Percentiles rank a stretch among this genome's conserved stretches.
Evolutionary conservation across 2,797 vertebrate genomes (phyloP).

Genomic region (Micrastur ruficollis): DNA sequence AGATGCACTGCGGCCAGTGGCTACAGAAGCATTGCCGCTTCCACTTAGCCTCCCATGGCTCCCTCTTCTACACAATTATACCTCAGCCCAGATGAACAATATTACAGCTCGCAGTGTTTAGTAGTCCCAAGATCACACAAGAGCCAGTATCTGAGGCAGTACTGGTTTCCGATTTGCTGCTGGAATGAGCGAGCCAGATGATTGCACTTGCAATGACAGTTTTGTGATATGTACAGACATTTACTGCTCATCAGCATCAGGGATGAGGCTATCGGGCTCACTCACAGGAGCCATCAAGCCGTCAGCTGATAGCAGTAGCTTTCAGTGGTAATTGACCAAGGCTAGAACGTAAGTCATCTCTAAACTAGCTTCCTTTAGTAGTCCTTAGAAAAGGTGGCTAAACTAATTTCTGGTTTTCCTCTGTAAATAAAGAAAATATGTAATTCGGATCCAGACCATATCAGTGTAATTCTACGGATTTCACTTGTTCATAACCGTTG

Average conservation of each 20-base stretch:
- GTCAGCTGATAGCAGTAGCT: neutral
- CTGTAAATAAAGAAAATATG: neutral
- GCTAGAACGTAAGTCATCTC: neutral
- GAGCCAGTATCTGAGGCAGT: neutral
- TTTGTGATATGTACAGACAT: neutral
- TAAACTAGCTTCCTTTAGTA: neutral
- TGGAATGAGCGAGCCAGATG: neutral
- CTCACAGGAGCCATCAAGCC: neutral
- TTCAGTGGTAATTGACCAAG: neutral
- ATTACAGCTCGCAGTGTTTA: neutral
- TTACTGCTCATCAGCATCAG: neutral
- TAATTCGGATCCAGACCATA: neutral
- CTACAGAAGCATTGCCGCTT: neutral
- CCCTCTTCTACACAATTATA: neutral
- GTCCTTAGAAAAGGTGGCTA: neutral
- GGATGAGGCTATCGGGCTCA: neutral
- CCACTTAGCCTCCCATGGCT: neutral
- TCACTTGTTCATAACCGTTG: neutral
- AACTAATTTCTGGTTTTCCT: neutral
- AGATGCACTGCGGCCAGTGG: neutral
- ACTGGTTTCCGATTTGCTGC: neutral
- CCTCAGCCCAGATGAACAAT: neutral
- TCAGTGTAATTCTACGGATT: neutral
- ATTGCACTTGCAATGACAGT: neutral
- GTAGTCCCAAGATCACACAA: neutral